Evolutionary conservation across 2,888 invertebrate genomes (phyloP).

Genomic region (Leptinotarsa peninsularis): DNA sequence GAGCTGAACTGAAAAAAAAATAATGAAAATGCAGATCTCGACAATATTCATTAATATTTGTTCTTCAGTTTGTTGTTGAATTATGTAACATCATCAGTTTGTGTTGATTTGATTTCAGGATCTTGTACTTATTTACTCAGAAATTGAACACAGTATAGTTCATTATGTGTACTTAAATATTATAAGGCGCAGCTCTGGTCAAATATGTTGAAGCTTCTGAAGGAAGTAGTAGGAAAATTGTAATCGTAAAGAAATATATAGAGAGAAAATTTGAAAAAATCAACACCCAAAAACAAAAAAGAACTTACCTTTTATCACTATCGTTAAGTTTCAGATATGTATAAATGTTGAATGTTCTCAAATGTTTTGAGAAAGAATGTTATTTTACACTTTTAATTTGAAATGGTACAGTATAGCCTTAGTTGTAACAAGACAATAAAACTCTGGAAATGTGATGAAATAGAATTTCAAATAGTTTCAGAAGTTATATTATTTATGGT

Average conservation of each 20-base stretch:
- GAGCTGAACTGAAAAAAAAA: too few species aligned
- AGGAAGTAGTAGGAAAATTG: neutral
- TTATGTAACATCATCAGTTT: too few species aligned
- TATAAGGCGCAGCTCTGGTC: neutral
- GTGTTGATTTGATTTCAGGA: too few species aligned
- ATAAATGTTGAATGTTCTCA: constrained; percentile 19
- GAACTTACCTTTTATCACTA: neutral
- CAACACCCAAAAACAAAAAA: neutral
- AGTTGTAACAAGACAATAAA: constrained; percentile 23
- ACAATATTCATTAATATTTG: too few species aligned
- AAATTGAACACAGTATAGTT: too few species aligned
- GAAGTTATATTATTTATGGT: constrained; percentile 6
- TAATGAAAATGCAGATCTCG: too few species aligned
- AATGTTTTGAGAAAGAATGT: constrained; percentile 19
- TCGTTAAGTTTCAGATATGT: constrained; percentile 29
- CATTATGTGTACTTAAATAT: neutral
- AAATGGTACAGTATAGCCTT: constrained; percentile 15
- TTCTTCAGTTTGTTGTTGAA: too few species aligned
- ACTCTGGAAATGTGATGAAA: constrained; percentile 9
- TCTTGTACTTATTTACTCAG: too few species aligned
- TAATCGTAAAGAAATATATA: neutral
- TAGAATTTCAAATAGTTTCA: constrained; percentile 9
- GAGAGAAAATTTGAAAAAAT: neutral
- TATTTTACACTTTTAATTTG: neutral
- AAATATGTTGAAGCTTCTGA: neutral